phyloP scores from a whole-genome alignment of 2,797 vertebrate species.

The Tragelaphus eurycerus region DNA sequence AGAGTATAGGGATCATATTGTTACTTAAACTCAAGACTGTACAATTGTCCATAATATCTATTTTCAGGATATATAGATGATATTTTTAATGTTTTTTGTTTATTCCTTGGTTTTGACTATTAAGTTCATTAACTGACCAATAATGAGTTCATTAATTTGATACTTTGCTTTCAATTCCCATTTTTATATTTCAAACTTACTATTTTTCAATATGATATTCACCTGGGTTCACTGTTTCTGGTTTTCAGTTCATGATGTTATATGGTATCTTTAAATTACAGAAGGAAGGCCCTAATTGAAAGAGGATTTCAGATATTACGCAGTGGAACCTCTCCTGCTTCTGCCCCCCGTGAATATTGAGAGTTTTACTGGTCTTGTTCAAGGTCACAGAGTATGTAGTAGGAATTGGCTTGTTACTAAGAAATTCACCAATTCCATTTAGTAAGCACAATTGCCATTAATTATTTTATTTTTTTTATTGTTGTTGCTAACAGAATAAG shows the following conservation, averaged over 20 bases:
- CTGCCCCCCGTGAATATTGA: not conserved
- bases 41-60: not conserved
- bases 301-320: not conserved
- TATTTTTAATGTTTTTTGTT: not conserved
- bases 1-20: not conserved
- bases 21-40: not conserved
- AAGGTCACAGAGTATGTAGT: not conserved
- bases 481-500: not conserved
- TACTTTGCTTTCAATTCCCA: not conserved
- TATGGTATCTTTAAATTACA: not conserved
- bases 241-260: not conserved
- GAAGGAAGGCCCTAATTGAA: not conserved
- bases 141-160: not conserved
- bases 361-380: not conserved
- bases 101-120: not conserved
- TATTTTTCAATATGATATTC: not conserved
- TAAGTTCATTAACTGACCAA: not conserved
- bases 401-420: not conserved
- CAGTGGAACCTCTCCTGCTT: not conserved
- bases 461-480: slow-evolving; percentile 17
- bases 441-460: not conserved
- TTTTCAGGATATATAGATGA: not conserved
- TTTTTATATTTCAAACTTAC: not conserved
- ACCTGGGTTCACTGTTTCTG: not conserved
- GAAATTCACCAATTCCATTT: not conserved